Conservation (phyloP, 2,888 invertebrate genomes). For the Bursaphelenchus okinawaensis region DNA sequence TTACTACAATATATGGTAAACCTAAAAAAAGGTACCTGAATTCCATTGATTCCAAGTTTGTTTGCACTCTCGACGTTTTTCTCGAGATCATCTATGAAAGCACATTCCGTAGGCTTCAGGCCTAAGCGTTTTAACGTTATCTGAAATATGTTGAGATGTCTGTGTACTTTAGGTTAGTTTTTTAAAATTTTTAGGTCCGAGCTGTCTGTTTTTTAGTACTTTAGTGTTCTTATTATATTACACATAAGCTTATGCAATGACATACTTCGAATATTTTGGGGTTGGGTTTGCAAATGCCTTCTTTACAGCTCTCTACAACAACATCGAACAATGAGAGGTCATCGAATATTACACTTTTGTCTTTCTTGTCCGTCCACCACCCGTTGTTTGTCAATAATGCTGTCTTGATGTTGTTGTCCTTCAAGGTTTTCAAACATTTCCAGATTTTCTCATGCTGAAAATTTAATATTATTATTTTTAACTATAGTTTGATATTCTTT, state of each 20-base stretch:
- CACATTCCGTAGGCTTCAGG: constrained; percentile 8
- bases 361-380: constrained; percentile 3
- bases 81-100: constrained; percentile 15
- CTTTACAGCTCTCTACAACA: constrained; percentile 56
- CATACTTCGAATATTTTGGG: constrained; percentile 53
- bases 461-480: too few species aligned
- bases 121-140: constrained; percentile 10
- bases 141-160: constrained; percentile 17
- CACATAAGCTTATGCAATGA: too few species aligned
- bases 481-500: too few species aligned
- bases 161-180: too few species aligned
- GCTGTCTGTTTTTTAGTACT: too few species aligned
- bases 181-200: too few species aligned
- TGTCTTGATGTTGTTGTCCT: constrained; percentile 3
- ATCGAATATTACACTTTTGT: constrained; percentile 10
- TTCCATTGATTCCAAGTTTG: constrained; percentile 10
- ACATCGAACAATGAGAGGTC: constrained; percentile 12
- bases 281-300: constrained; percentile 58
- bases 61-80: constrained; percentile 12
- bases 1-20: too few species aligned
- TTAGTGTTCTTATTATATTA: too few species aligned
- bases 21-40: too few species aligned
- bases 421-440: not conserved
- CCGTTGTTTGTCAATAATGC: constrained; percentile 18
- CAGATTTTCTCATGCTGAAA: not conserved